These are phyloP conservation scores for Arremon aurantiirostris DNA, from an alignment of 2,797 vertebrate genomes.

Conservation along the genomic window DNA sequence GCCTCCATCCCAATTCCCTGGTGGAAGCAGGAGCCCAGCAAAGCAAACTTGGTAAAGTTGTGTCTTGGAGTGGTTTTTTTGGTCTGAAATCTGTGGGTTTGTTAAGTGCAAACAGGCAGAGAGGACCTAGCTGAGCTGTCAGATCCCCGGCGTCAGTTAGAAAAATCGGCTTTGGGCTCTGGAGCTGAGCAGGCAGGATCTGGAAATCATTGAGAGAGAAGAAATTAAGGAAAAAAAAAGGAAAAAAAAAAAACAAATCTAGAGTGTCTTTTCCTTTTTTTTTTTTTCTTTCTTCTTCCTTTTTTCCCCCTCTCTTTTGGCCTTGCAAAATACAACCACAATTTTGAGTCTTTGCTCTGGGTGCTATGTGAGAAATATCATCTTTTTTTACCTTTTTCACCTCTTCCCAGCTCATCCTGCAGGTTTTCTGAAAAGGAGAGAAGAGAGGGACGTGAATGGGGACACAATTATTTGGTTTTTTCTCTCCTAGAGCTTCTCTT, in stretches of 20 bases:
- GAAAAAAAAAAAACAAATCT: too few relatives aligned
- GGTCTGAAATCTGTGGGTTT: neutral
- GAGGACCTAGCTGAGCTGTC: neutral
- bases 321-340: neutral
- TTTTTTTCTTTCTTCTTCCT: neutral
- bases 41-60: neutral
- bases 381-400: slow-evolving; percentile 71
- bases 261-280: neutral
- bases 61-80: neutral
- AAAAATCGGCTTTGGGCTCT: slow-evolving; percentile 19
- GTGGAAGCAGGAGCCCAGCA: neutral
- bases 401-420: slow-evolving; percentile 71
- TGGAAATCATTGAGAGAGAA: neutral
- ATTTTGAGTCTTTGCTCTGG: neutral
- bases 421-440: slow-evolving; percentile 65
- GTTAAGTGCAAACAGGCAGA: neutral
- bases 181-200: neutral
- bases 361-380: fast-evolving
- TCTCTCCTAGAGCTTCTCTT: neutral
- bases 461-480: fast-evolving
- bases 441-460: neutral
- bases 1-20: neutral
- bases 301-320: neutral
- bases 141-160: slow-evolving; percentile 1
- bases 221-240: neutral